Evolutionary conservation across 2,113 vertebrate genomes (phyloP).

Genomic region (Ameiurus melas): DNA sequence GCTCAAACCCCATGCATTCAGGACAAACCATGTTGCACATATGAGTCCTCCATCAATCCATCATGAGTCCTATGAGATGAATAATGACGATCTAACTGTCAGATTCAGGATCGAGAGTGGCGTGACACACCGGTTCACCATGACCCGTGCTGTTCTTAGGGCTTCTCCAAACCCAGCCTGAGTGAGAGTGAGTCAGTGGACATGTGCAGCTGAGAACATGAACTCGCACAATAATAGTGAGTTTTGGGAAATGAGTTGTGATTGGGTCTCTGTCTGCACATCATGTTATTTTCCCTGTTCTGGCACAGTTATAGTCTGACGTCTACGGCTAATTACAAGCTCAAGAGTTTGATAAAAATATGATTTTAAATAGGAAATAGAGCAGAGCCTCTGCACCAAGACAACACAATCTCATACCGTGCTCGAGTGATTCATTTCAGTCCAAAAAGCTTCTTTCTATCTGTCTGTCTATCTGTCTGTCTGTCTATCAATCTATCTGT

Average conservation of each 20-base stretch:
- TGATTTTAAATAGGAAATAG: not conserved
- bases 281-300: not conserved
- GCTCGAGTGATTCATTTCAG: not conserved
- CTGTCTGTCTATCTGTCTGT: not conserved
- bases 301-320: not conserved
- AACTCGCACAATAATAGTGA: not conserved
- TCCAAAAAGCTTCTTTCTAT: not conserved
- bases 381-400: not conserved
- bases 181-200: not conserved
- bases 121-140: not conserved
- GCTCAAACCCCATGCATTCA: not conserved
- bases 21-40: not conserved
- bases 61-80: not conserved
- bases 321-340: not conserved
- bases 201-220: not conserved
- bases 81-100: not conserved
- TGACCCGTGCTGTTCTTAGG: not conserved
- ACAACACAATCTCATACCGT: not conserved
- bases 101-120: not conserved
- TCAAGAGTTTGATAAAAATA: not conserved
- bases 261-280: not conserved
- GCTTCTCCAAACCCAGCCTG: not conserved
- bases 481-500: not conserved
- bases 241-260: not conserved
- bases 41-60: not conserved